These are phyloP conservation scores for Hiodon tergisus DNA, from an alignment of 2,113 vertebrate genomes.

Conservation along the genomic window DNA sequence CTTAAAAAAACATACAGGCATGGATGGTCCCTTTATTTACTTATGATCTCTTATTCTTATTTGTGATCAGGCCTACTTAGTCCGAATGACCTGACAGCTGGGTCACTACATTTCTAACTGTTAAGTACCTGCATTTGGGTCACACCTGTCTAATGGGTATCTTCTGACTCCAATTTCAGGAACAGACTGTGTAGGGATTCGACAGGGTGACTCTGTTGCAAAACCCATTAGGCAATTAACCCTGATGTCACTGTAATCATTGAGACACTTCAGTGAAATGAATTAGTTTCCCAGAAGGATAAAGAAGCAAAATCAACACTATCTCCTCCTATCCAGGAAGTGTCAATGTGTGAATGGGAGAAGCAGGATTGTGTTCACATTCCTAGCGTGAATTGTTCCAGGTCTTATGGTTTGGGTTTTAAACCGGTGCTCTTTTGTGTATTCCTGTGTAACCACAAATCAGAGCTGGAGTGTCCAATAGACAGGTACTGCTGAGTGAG, in stretches of 20 bases:
- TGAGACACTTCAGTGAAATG: constrained; percentile 83
- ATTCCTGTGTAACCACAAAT: too few relatives aligned
- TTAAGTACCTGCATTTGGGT: constrained; percentile 25
- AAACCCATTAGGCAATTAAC: constrained; percentile 90
- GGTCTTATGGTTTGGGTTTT: neutral
- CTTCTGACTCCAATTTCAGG: constrained; percentile 70
- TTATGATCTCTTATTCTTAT: too few relatives aligned
- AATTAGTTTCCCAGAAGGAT: constrained; percentile 84
- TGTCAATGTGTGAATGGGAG: constrained; percentile 55
- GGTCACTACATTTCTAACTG: constrained; percentile 15
- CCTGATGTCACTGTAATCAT: constrained; percentile 88
- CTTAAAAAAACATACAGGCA: too few relatives aligned
- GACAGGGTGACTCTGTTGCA: constrained; percentile 67
- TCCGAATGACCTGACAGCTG: neutral
- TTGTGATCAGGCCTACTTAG: too few relatives aligned
- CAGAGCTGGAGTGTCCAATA: too few relatives aligned
- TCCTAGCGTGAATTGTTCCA: neutral
- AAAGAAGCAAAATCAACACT: constrained; percentile 65
- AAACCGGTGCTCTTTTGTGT: too few relatives aligned
- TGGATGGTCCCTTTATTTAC: too few relatives aligned
- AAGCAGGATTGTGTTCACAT: neutral
- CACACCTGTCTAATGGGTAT: constrained; percentile 41
- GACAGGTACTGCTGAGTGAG: too few relatives aligned
- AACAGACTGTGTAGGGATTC: constrained; percentile 79
- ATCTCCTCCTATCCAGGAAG: constrained; percentile 51